Percentiles rank a stretch among this genome's conserved stretches.
phyloP scores from a whole-genome alignment of 2,113 vertebrate genomes.

The Zosterops borbonicus region DNA sequence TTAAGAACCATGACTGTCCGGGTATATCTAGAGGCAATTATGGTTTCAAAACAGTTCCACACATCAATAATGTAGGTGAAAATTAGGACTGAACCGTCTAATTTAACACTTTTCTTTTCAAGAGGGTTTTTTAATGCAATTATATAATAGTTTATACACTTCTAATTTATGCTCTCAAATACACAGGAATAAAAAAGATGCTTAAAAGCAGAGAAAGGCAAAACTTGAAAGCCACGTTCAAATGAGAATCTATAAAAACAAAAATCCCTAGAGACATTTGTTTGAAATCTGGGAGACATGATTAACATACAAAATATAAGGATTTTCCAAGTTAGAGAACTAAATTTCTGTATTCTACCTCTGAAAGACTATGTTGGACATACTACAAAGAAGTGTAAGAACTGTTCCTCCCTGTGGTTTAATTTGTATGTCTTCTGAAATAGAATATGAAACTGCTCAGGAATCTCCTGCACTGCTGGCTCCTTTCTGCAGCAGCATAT shows the following conservation, averaged over 20 bases:
- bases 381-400: background rate
- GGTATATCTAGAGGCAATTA: background rate
- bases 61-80: background rate
- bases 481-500: background rate
- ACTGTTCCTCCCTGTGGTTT: background rate
- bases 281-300: background rate
- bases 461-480: background rate
- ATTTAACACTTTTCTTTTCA: background rate
- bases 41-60: background rate
- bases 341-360: background rate
- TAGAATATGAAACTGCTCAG: background rate
- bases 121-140: background rate
- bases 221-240: background rate
- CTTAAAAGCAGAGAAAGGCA: background rate
- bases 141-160: background rate
- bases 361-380: background rate
- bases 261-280: background rate
- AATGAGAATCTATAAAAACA: background rate
- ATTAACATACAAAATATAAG: background rate
- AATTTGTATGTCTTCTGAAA: background rate
- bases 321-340: background rate
- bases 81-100: background rate
- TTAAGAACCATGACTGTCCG: background rate
- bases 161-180: background rate
- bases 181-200: background rate